Evolutionary conservation across 2,797 vertebrate genomes (phyloP), one percentile per base, ranked within the genome.

Genomic region (Aplochiton taeniatus): DNA sequence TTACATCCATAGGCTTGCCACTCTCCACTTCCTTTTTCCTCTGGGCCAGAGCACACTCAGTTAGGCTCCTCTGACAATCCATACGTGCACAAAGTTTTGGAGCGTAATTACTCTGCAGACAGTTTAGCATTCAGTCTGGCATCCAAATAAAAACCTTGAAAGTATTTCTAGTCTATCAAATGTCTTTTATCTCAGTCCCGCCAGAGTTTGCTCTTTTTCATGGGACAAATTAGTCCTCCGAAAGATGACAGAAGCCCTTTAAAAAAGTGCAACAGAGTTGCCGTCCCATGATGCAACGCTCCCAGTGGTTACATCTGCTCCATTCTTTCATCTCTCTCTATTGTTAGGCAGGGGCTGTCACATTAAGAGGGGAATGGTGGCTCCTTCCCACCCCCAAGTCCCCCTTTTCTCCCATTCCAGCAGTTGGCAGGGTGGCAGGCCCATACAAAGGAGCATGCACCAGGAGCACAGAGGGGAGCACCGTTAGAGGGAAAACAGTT

Each of bases 401-500:
- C 91, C 90, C 90, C 91, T 91, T 90, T 93, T 93, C 93, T 90
- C 91, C 93, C 90, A 91, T 94, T 94, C 93, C 94, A 93, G 95
- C 92, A 94, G 93, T 94, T 95, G 95, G 95, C 94, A 95, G 94
- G 93, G 94, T 95, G 94, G 95, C 95, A 93, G 93, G 90, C 91
- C 93, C 88, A 90, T 94, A 94, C 94, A 95, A 95, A 94, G 91
- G 92, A 92, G 93, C 91, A 83, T 93, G 94, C 94, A 94, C 93
- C 90, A 83, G 89, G 91, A 94, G 93, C 91, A 68, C 92, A 93
- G 94, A 94, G 92, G 94, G 94, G 95, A 92, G 94, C 93, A 90
- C 92, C 91, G 95, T 96, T 95, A 94, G 93, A 94, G 93, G 94
- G 94, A 95, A 98, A 98, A 96, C 96, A 96, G 95, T 99, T 97